Evolutionary conservation across 2,113 vertebrate genomes (phyloP), one percentile per base, ranked within the genome.

Genomic region (Cygnus buccinator): DNA sequence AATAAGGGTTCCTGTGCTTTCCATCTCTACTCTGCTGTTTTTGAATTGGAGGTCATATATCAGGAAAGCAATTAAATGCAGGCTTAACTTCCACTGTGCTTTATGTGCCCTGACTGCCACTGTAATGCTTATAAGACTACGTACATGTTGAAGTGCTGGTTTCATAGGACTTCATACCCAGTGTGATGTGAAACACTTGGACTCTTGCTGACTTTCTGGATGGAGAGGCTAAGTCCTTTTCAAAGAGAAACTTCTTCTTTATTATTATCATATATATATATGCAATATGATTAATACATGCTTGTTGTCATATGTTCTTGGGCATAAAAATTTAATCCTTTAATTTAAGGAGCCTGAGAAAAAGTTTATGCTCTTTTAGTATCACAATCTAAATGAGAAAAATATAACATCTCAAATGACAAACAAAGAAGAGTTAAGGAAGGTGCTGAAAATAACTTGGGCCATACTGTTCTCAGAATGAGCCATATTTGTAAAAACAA

Each of bases 31-130:
- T 41, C 13, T 86, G 46, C 20, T 72, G 20, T 4, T 66, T 94
- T 71, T 41, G 59, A 91, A 78, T 26, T 59, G 50, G 28, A 84
- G 61, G 17, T 39, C 12, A 4, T 90, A 68, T 86, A 93, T 93
- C 79, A 95, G 57, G 25, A 75, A 90, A 86, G 57, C 62, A 95
- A 78, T 82, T 93, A 88, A 84, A 50, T 26, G 83, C 10, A 10
- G 13, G 7, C 35, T 95, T 72, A 72, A 35, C 46, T 95, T 92
- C 6, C 11, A 17, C 16, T 62, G n/a, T 9, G 1, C n/a, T 91
- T 91, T 94, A 72, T 84, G 48, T 58, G 62, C 25, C 52, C 52
- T 83, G 50, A 35, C 63, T 90, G 31, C 22, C 82, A 46, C 28
- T 35, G 16, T 35, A 76, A 66, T 37, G 11, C 5, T 54, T 4